Base-by-base conservation (phyloP, 2,888 invertebrate genomes). In the Chaitophorus viminalis region DNA sequence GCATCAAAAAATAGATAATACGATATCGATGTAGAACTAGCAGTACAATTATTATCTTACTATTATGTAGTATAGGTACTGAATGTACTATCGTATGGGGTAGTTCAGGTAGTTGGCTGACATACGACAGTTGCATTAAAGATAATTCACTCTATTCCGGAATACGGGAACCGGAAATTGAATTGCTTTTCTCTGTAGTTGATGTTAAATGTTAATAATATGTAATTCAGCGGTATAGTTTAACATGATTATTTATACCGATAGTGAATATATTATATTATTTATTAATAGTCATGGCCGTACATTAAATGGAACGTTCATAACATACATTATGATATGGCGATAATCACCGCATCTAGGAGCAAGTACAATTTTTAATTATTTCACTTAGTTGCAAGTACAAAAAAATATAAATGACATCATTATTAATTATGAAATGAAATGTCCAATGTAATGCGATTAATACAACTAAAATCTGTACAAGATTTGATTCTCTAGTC, bases 101-200 rank as follows among this genome's bases (percentile, higher is more conserved):
- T n/a, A n/a, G n/a, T n/a, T n/a, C n/a, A n/a, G n/a, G n/a, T n/a
- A n/a, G n/a, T n/a, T n/a, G n/a, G n/a, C n/a, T n/a, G n/a, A n/a
- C n/a, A n/a, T n/a, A n/a, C n/a, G n/a, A n/a, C n/a, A n/a, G 6
- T 39, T 39, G 3, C 25, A 14, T 46, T 46, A 82, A 46, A 52
- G 25, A 74, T 36, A 74, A 39, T 36, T 74, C 74, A 25, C 74
- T 39, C 2, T 36, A 21, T 65, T 79, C 29, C 39, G 36, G 65
- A 39, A 74, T 3, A 36, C 29, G n/a, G 18, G 36, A 29, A 79
- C 36, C 36, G 65, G 79, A 79, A 79, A 79, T 79, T 65, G 65
- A 79, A 79, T 54, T 54, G 54, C 31, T 79, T 79, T 79, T 65
- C 65, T 39, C 36, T 29, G 39, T 65, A 29, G 36, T 9, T 21